Conservation (phyloP, 2,888 invertebrate genomes). For the Melanophora roralis region DNA sequence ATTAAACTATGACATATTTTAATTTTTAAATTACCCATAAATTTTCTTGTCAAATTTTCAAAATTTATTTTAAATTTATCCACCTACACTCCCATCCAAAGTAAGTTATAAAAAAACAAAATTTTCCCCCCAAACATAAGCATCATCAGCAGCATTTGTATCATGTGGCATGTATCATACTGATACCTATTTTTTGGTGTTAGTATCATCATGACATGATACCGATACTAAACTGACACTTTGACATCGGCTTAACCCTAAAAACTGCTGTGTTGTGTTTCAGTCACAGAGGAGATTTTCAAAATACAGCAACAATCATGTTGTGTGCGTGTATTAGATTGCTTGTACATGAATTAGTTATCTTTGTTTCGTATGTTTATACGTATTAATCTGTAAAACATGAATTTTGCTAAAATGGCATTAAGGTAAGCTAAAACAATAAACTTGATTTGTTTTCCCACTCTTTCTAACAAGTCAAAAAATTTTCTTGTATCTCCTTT, state of each 20-base stretch:
- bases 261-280: conserved; percentile 57
- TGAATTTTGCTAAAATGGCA: conserved; percentile 57
- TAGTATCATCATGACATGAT: conserved; percentile 73
- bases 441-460: conserved; percentile 57
- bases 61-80: conserved; percentile 10
- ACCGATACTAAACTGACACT: conserved; percentile 77
- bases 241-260: conserved; percentile 75
- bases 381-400: conserved; percentile 32
- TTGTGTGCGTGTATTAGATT: conserved; percentile 64
- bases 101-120: conserved; percentile 12
- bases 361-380: conserved; percentile 1
- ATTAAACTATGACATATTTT: too few relatives aligned
- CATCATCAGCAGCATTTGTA: conserved; percentile 7
- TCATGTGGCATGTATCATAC: conserved; percentile 36
- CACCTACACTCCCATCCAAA: background rate
- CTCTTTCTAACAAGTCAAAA: conserved; percentile 4
- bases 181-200: conserved; percentile 38
- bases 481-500: background rate
- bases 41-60: background rate
- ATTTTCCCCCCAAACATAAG: conserved; percentile 31
- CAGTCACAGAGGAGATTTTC: conserved; percentile 37
- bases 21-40: too few relatives aligned
- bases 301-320: conserved; percentile 18
- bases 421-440: conserved; percentile 63
- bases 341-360: conserved; percentile 4